These are phyloP conservation scores for Excalfactoria chinensis DNA, from an alignment of 2,113 vertebrate genomes.

Conservation along the genomic window DNA sequence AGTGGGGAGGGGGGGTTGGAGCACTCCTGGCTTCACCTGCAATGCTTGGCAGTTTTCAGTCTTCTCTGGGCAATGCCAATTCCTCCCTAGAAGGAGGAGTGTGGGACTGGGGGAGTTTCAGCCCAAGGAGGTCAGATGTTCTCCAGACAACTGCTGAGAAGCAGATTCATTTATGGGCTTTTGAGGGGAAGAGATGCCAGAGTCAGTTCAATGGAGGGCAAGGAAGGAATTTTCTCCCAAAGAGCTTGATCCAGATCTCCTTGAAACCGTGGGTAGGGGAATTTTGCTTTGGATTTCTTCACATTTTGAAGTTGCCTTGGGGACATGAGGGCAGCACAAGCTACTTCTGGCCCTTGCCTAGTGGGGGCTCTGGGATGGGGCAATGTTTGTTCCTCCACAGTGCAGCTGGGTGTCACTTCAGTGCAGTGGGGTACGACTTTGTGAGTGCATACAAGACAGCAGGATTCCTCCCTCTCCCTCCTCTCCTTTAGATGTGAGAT, in stretches of 20 bases:
- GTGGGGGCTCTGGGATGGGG: background rate
- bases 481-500: background rate
- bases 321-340: background rate
- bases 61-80: background rate
- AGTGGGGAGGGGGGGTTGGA: background rate
- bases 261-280: background rate
- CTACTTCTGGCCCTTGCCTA: background rate
- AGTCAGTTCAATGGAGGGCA: background rate
- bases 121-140: background rate
- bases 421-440: fast-evolving
- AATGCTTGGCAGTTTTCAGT: background rate
- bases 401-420: background rate
- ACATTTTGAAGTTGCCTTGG: background rate
- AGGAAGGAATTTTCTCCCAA: background rate
- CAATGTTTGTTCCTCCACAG: background rate
- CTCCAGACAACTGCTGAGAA: background rate
- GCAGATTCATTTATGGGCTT: background rate
- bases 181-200: background rate
- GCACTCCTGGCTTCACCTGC: background rate
- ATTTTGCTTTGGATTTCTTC: background rate
- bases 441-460: background rate
- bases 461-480: background rate
- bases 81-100: background rate
- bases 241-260: background rate
- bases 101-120: background rate